Conservation (phyloP, 2,113 vertebrate genomes). For the Rhinichthys klamathensis region DNA sequence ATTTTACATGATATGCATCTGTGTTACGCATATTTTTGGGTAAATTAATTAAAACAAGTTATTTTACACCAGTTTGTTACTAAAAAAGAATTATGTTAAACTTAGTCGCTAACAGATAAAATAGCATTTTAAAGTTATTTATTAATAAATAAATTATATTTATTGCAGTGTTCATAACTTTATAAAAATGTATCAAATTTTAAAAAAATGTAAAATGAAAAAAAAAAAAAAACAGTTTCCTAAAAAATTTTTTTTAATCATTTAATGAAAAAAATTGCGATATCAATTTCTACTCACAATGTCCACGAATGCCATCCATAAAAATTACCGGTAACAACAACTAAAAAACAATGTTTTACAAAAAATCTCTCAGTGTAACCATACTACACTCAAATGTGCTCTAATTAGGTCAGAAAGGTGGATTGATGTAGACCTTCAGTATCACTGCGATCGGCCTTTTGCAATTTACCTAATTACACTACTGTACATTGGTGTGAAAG, state of each 20-base stretch:
- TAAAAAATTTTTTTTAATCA: too few relatives aligned
- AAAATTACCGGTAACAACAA: not conserved
- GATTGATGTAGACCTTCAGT: not conserved
- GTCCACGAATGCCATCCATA: not conserved
- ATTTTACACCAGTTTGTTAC: not conserved
- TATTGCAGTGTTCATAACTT: too few relatives aligned
- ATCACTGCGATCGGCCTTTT: not conserved
- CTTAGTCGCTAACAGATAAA: not conserved
- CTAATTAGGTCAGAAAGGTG: conserved; percentile 14
- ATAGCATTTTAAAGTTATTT: not conserved
- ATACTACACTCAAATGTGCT: not conserved
- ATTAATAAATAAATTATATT: too few relatives aligned
- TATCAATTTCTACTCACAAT: too few relatives aligned
- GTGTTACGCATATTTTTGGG: not conserved
- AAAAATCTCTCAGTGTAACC: not conserved
- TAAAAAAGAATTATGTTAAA: not conserved
- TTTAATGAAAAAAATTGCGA: too few relatives aligned
- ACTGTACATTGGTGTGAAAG: conserved; percentile 21
- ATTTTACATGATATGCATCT: not conserved
- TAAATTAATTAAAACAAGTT: not conserved
- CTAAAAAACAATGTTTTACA: not conserved
- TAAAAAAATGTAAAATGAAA: too few relatives aligned
- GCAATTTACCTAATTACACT: conserved; percentile 40
- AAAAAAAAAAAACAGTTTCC: too few relatives aligned
- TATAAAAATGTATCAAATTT: too few relatives aligned